Percentiles rank a stretch among this genome's conserved stretches.
Evolutionary conservation across 2,888 invertebrate genomes (phyloP).

Genomic region (Empis livida): DNA sequence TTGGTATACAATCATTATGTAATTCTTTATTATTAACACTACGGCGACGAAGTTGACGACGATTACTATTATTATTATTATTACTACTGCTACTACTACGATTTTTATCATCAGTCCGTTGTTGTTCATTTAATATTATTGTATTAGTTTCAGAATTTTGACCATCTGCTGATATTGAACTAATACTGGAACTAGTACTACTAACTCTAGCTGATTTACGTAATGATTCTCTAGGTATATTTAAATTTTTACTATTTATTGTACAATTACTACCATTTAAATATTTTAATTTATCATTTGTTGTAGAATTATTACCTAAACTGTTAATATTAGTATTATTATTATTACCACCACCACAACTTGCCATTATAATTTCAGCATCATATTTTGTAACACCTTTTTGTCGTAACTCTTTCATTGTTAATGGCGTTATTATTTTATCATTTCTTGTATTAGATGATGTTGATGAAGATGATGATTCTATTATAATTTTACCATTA

Average conservation of each 20-base stretch:
- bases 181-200: constrained; percentile 33
- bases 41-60: neutral
- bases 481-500: constrained; percentile 11
- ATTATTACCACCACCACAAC: constrained; percentile 5
- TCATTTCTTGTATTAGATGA: constrained; percentile 14
- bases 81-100: too few species aligned
- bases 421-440: constrained; percentile 39
- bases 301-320: too few species aligned
- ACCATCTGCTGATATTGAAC: constrained; percentile 30
- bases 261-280: constrained; percentile 4
- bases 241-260: constrained; percentile 9
- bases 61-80: neutral
- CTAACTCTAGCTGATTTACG: constrained; percentile 33
- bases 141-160: constrained; percentile 5
- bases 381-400: constrained; percentile 81
- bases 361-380: constrained; percentile 70
- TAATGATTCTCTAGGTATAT: constrained; percentile 19
- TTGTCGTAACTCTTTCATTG: constrained; percentile 71
- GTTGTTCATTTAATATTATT: neutral
- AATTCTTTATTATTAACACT: neutral
- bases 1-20: neutral
- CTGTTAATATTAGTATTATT: neutral
- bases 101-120: too few species aligned
- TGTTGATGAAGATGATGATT: constrained; percentile 6
- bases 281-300: constrained; percentile 3